Percentiles rank a stretch among this genome's conserved stretches.
Evolutionary conservation across 23 tunicate genomes (phyloP).

Genomic region (Trididemnum nubilum): DNA sequence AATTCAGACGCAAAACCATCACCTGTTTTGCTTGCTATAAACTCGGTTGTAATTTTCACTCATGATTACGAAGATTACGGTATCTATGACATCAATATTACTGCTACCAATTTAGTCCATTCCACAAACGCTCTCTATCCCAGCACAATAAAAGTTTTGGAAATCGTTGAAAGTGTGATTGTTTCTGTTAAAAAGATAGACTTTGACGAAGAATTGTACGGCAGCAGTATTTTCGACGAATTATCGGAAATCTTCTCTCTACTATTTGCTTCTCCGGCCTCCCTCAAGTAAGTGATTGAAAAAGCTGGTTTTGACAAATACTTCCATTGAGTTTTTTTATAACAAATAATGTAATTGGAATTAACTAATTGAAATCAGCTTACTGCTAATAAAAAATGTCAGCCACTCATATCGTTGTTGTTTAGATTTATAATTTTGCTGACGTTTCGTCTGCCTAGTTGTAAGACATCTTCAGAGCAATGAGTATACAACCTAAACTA

Average conservation of each 20-base stretch:
- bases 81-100: constrained; percentile 32
- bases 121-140: not conserved
- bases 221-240: constrained; percentile 10
- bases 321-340: too few species aligned
- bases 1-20: not conserved
- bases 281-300: not conserved
- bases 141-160: constrained; percentile 32
- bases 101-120: constrained; percentile 49
- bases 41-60: constrained; percentile 12
- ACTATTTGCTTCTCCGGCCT: constrained; percentile 15
- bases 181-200: constrained; percentile 11
- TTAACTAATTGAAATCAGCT: too few species aligned
- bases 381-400: too few species aligned
- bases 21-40: constrained; percentile 46
- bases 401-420: too few species aligned
- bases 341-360: too few species aligned
- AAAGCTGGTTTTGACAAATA: too few species aligned
- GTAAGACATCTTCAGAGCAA: too few species aligned
- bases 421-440: too few species aligned
- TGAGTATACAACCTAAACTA: too few species aligned
- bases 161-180: constrained; percentile 21
- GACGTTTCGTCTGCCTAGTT: too few species aligned
- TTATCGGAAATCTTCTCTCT: constrained; percentile 38
- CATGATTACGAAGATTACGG: constrained; percentile 50
- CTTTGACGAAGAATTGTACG: constrained; percentile 26